Evolutionary conservation across 2,797 vertebrate genomes (phyloP), one percentile per base, ranked within the genome.

Genomic region (Tympanoctomys barrerae): DNA sequence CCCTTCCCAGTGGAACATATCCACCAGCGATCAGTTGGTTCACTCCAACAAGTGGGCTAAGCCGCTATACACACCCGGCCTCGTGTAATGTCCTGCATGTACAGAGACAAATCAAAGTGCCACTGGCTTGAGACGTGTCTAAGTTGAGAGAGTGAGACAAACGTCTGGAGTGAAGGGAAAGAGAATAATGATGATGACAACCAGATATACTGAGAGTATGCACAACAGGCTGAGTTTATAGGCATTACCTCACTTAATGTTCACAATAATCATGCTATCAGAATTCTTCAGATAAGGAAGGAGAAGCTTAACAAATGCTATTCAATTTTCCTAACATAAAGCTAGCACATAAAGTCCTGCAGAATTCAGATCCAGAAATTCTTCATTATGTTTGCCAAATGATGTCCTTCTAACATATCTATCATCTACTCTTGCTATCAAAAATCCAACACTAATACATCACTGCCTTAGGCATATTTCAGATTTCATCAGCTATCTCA

Each of bases 401-500:
- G 52, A 57, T 42, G 80, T 10, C 7, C 36, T 82, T n/a, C 80
- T 42, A 19, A 9, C 3, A 7, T 46, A 14, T 21, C 2, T 31
- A 54, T 26, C 1, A 7, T 33, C 18, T 61, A 61, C 2, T 26
- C 33, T 68, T 49, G 57, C 24, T 13, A 6, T 39, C 16, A 33
- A 36, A 9, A 85, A 52, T 26, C 5, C 1, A 12, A 70, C 2
- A 1, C 1, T 8, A 49, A 39, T 31, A 31, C 6, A 33, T 21
- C 0, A 1, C 7, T 13, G 22, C n/a, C 36, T 13, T n/a, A 61
- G 3, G 61, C 8, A 0, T 5, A 8, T 46, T n/a, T 71, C 46
- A 31, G 13, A 66, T 62, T 54, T 59, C 33, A 70, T 28, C 46
- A 33, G 33, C 7, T 57, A 18, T 1, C 36, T 11, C 59, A 39